phyloP scores from a whole-genome alignment of 1,140 invertebrate species.

The Galendromus occidentalis region DNA sequence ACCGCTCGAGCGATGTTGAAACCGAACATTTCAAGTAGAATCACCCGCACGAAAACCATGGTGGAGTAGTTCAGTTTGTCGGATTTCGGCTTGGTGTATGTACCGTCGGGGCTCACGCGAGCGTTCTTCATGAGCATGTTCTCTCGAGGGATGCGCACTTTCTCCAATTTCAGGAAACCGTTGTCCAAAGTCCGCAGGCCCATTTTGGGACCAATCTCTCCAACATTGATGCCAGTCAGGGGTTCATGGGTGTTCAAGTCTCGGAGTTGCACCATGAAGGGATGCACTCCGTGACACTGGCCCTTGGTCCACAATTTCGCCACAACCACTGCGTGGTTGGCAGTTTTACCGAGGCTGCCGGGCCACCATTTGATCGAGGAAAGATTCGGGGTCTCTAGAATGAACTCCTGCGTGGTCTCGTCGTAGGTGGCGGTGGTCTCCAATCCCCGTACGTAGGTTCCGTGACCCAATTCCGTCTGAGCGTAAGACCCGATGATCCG shows the following conservation, averaged over 20 bases:
- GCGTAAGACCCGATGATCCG: slow-evolving; percentile 79
- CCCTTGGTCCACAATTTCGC: slow-evolving; percentile 70
- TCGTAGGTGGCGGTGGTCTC: slow-evolving; percentile 84
- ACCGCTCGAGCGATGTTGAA: slow-evolving; percentile 24
- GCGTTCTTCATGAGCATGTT: slow-evolving; percentile 86
- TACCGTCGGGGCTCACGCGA: slow-evolving; percentile 55
- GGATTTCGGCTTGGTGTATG: slow-evolving; percentile 59
- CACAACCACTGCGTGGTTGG: slow-evolving; percentile 63
- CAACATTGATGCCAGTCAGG: slow-evolving; percentile 63
- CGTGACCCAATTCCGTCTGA: slow-evolving; percentile 84
- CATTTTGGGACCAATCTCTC: slow-evolving; percentile 80
- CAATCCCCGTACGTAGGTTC: slow-evolving; percentile 68
- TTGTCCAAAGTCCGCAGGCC: slow-evolving; percentile 78
- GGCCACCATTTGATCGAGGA: slow-evolving; percentile 88
- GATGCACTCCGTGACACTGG: slow-evolving; percentile 63
- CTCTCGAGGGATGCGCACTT: slow-evolving; percentile 61
- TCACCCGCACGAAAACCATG: slow-evolving; percentile 77
- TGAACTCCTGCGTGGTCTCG: slow-evolving; percentile 55
- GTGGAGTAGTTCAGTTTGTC: slow-evolving; percentile 75
- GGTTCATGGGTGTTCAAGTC: slow-evolving; percentile 67
- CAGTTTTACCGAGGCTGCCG: slow-evolving; percentile 73
- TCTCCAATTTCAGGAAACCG: slow-evolving; percentile 51
- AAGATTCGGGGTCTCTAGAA: slow-evolving; percentile 63
- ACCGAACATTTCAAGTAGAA: slow-evolving; percentile 33
- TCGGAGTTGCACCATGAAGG: slow-evolving; percentile 74